Evolutionary conservation across 1,140 invertebrate genomes (phyloP), one percentile per base, ranked within the genome.

Genomic region (Drosophila suzukii): DNA sequence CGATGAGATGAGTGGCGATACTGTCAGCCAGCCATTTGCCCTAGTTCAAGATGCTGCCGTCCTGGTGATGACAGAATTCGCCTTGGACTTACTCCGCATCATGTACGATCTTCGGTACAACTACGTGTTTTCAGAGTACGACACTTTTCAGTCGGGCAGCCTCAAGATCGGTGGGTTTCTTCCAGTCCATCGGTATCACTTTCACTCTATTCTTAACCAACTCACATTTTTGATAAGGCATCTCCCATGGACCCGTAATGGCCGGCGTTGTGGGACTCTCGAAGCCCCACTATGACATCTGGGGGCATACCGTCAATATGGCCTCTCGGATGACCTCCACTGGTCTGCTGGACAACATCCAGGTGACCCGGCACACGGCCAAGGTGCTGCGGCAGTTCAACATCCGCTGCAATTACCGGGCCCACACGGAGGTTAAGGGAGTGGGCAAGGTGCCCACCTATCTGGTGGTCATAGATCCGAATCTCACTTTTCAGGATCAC

Each of bases 261-360:
- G 97, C 97, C 1, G 98, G 97, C 4, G 97, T 98, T 6, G 96
- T 98, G 4, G 97, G 97, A 0, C 95, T 96, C 0, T 94, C 96
- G 17, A 98, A 97, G 88, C 97, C 97, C 1, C 93, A 97, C 4
- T 91, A 79, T 13, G 85, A 98, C 91, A 97, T 98, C 73, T 98
- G 97, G 97, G 97, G 97, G 0, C 96, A 98, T 92, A 95, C 97
- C 4, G 97, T 98, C 0, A 98, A 98, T 92, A 96, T 98, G 94
- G 97, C 97, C 4, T 97, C 97, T 3, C 93, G 97, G 73, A 97
- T 98, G 96, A 96, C 97, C 70, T 96, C 95, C 1, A 96, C 95
- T 1, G 97, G 97, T 15, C 92, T 94, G 68, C 92, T 94, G 27
- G 96, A 95, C 56, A 94, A 94, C 90, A 97, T 98, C 83, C 96